Base-by-base conservation (phyloP, 2,113 vertebrate genomes). In the Ageneiosus marmoratus region DNA sequence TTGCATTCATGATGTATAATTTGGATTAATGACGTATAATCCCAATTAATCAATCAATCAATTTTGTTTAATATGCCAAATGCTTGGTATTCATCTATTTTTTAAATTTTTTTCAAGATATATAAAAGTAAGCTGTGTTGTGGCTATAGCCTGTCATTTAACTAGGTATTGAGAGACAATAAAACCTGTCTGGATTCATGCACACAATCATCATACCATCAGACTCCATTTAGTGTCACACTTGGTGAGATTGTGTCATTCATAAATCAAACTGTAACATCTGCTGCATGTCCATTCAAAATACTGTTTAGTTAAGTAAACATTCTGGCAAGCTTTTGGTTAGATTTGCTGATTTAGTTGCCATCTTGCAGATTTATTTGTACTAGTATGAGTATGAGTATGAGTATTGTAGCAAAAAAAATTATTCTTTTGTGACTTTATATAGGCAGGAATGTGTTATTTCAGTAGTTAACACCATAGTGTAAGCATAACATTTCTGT, bases 391-490 rank as follows among this genome's bases (percentile, higher is more conserved):
- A 51, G 32, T 41, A 41, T 41, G n/a, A n/a, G n/a, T n/a, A n/a
- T n/a, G n/a, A 76, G 22, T 69, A 81, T 81, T 46, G 20, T n/a
- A 37, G 44, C 27, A 53, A 46, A 73, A 79, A 20, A 37, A 51
- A 79, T 62, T 32, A 48, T 34, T 50, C 18, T 46, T 16, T 58
- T 29, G 48, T 32, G 18, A 78, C 29, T 80, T 76, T 48, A 60
- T 69, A 20, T 24, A 3, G 16, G n/a, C n/a, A 15, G 48, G 13
- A 44, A n/a, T 67, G 73, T 83, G 58, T 83, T 86, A 58, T 80
- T 76, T 80, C 46, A 81, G 70, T 73, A 46, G 83, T 80, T 74
- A 75, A 67, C 48, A 83, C 22, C 20, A 41, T 51, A 62, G 34
- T 80, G 46, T 32, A 86, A 65, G 22, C 46, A 53, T 51, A 83